phyloP scores from a whole-genome alignment of 1,140 invertebrate genomes.

The Ips typographus region DNA sequence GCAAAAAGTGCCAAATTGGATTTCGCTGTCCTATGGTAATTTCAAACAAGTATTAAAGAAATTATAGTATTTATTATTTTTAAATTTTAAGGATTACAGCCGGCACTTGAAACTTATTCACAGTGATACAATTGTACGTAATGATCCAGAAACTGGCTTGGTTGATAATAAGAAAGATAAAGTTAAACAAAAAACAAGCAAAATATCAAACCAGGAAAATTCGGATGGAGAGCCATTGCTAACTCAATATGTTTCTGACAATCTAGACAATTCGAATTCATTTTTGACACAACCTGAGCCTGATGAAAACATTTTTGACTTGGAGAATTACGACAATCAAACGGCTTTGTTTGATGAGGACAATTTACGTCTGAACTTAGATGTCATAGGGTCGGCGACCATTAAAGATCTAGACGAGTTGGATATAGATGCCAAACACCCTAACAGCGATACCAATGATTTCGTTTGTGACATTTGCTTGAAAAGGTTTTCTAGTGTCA shows the following conservation, averaged over 20 bases:
- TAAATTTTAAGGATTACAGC: constrained; percentile 9
- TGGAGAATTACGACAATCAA: constrained; percentile 33
- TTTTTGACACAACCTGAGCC: constrained; percentile 29
- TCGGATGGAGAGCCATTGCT: constrained; percentile 44
- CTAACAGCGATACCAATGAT: constrained; percentile 20
- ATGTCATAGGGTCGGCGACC: constrained; percentile 40
- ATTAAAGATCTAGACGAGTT: constrained; percentile 42
- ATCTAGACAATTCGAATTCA: constrained; percentile 46
- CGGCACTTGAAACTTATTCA: constrained; percentile 1
- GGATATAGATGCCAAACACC: too few relatives aligned
- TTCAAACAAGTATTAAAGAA: background rate
- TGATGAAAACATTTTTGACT: constrained; percentile 32
- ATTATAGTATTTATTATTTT: background rate
- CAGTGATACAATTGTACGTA: background rate
- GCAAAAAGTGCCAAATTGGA: constrained; percentile 43
- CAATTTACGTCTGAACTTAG: constrained; percentile 38
- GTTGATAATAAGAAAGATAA: background rate
- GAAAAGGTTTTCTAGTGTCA: constrained; percentile 54
- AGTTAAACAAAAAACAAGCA: background rate
- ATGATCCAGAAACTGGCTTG: background rate
- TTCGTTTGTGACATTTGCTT: constrained; percentile 60
- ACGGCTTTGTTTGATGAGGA: constrained; percentile 36
- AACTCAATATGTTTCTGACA: constrained; percentile 40
- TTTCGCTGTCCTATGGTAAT: constrained; percentile 44
- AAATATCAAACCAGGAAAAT: background rate